Evolutionary conservation across 2,113 vertebrate genomes (phyloP), one percentile per base, ranked within the genome.

Genomic region (Anarrhichthys ocellatus): DNA sequence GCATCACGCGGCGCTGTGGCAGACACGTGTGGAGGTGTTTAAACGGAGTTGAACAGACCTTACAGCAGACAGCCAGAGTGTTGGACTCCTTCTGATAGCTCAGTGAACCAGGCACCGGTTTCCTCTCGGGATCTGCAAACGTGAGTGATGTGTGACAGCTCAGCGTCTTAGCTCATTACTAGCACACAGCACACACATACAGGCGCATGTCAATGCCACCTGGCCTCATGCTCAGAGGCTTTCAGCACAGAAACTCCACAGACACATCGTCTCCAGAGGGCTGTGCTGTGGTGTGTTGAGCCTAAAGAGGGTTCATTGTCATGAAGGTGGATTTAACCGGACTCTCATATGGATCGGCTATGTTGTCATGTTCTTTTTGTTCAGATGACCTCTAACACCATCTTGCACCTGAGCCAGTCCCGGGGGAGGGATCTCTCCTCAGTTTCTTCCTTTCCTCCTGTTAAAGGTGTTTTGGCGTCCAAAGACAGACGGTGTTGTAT

Each of bases 11-110:
- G 40, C 40, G 10, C 1, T 0, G 40, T 42, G 40, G 40, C 15
- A 4, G 22, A 27, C n/a, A 27, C 2, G 13, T 18, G 2, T 56
- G 50, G 22, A 29, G 77, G 17, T 8, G 20, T n/a, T 36, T 0
- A 7, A 24, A 24, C 36, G 0, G 29, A 59, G 61, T 61, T 50
- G 0, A 40, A 73, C 20, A 18, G 90, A 99, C 98, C 97, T 98
- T 97, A 92, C 98, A 99, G 70, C 90, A 88, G 81, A 97, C 96
- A 36, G 96, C 66, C 84, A 99, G 82, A 0, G 77, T 94, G 6
- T 96, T 93, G 17, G 95, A 96, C 15, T 75, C 89, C 89, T 94
- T 97, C 81, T 95, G 95, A 81, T 95, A 99, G 0, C 89, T 68
- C 0, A 99, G 48, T 1, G 95, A 96, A 24, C 98, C 98, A 10